Percentiles rank a stretch among this genome's conserved stretches.
Conservation (phyloP, 1,140 invertebrate species). For the Thalassaphorura encarpata region DNA sequence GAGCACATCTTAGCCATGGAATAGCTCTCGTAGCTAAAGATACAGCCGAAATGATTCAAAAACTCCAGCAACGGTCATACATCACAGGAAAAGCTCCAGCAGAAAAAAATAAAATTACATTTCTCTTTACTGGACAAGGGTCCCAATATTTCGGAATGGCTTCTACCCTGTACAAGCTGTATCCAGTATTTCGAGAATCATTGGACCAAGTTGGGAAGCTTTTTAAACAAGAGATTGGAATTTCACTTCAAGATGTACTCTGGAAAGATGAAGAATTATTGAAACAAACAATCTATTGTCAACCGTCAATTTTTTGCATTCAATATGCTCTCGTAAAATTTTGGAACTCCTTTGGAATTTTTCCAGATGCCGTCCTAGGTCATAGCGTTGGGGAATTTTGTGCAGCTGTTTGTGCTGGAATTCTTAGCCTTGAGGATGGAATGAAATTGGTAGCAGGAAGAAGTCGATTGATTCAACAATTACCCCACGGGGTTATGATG, state of each 20-base stretch:
- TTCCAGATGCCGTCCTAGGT: conserved; percentile 15
- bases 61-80: conserved; percentile 13
- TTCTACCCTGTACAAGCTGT: conserved; percentile 7
- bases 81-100: neutral
- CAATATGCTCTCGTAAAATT: conserved; percentile 15
- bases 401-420: conserved; percentile 15
- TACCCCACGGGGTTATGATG: conserved; percentile 10
- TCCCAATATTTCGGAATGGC: conserved; percentile 24
- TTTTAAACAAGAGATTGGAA: conserved; percentile 3
- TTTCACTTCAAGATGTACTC: neutral
- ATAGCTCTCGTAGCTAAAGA: conserved; percentile 9
- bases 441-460: conserved; percentile 9
- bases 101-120: conserved; percentile 6
- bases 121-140: conserved; percentile 26
- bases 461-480: conserved; percentile 10
- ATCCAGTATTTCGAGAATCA: conserved; percentile 15
- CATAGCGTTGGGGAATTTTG: conserved; percentile 25
- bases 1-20: conserved; percentile 17
- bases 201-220: conserved; percentile 7
- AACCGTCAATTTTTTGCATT: conserved; percentile 23
- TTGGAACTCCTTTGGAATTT: conserved; percentile 20
- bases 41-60: neutral
- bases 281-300: conserved; percentile 18
- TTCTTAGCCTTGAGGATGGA: conserved; percentile 13
- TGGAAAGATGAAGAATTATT: neutral